These are phyloP conservation scores for Meiosimyza platycephala DNA, from an alignment of 2,888 invertebrate genomes.

Conservation along the genomic window DNA sequence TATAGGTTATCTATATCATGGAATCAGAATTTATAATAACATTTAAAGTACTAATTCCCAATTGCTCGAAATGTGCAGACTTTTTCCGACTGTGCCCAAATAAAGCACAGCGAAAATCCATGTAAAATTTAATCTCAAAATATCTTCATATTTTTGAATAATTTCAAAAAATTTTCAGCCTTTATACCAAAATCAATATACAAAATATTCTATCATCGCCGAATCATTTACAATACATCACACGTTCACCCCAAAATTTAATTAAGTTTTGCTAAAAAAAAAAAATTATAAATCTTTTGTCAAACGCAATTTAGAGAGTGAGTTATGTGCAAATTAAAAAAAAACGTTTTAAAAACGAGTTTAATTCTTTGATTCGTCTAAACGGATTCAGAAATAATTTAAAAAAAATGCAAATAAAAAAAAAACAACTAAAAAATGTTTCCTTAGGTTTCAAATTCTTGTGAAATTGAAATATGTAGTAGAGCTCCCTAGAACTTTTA, in stretches of 20 bases:
- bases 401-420: not conserved
- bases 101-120: no score
- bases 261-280: constrained; percentile 10
- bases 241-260: not conserved
- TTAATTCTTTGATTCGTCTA: constrained; percentile 20
- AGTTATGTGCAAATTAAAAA: constrained; percentile 26
- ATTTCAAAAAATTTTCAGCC: no score
- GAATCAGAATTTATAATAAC: no score
- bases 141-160: no score
- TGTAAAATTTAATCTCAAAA: no score
- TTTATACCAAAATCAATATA: no score
- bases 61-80: no score
- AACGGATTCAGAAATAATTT: not conserved
- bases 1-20: no score
- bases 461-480: not conserved
- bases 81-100: no score
- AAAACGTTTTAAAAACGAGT: constrained; percentile 17
- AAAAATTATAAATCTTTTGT: not conserved
- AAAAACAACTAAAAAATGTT: not conserved
- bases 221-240: no score
- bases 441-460: constrained; percentile 2
- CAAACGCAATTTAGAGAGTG: constrained; percentile 25
- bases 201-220: no score
- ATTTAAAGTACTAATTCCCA: no score
- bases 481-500: not conserved